Base-by-base conservation (phyloP, 1,140 invertebrate genomes). In the Bombus sylvicola region DNA sequence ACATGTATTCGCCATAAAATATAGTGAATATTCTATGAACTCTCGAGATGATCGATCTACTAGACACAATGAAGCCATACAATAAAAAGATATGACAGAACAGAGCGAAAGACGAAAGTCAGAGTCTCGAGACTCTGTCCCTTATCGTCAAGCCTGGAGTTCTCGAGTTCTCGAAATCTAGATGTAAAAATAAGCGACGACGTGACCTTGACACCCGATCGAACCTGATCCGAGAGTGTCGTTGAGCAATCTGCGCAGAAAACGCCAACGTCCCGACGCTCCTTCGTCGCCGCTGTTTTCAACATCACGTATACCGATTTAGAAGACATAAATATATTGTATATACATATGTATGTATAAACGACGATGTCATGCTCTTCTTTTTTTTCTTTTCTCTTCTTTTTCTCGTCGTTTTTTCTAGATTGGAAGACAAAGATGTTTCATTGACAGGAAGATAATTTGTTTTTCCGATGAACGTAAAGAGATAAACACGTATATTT, bases 151-250 rank as follows among this genome's bases (percentile, higher is more conserved):
- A 3, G 59, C 13, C 57, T 1, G 28, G 34, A 47, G 39, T 82
- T 39, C 72, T 10, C 73, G 59, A 53, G 39, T 82, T 39, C 72
- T 10, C 59, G 59, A 53, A 41, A 18, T 68, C 59, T 43, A 22
- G 34, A 83, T 68, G 72, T 86, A 82, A 83, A 86, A 86, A 86
- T 82, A 82, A 53, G 0, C 64, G 39, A 13, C 18, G 31, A 9
- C 66, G 39, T 74, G 64, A 82, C 84, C 81, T 83, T 83, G 73
- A 84, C 74, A 66, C 75, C n/a, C 75, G 83, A 79, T 79, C 66
- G 53, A 77, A 84, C 31, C 76, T 34, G 47, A 71, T 79, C 22
- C 39, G 37, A 34, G 66, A n/a, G n/a, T 43, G 68, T 72, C 79
- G 47, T 73, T 53, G 47, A 53, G 47, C 47, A 53, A 53, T 53